A percentile compares a stretch with the other conserved stretches of the same genome.
These are phyloP conservation scores for Lithophane socia DNA, from an alignment of 2,888 invertebrate genomes.

Conservation along the genomic window DNA sequence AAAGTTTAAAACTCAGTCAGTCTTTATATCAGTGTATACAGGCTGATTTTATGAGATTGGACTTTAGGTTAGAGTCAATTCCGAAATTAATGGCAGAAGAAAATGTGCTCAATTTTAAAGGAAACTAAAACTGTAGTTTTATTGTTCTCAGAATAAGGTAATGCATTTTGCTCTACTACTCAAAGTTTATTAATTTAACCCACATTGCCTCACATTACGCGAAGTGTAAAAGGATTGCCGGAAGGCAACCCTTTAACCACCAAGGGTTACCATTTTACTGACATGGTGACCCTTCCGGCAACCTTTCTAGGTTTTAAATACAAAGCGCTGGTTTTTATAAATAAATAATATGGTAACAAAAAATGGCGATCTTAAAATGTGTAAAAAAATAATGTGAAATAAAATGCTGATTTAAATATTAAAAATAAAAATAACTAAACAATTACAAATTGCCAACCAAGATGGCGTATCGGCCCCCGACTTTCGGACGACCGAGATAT, in stretches of 20 bases:
- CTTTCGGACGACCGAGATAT: not conserved
- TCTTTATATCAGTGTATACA: not conserved
- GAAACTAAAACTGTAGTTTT: not conserved
- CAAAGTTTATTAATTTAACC: not conserved
- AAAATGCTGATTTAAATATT: not conserved
- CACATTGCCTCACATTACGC: not conserved
- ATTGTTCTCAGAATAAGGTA: not conserved
- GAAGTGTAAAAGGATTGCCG: too few species aligned
- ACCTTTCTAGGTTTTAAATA: not conserved
- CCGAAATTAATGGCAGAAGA: not conserved
- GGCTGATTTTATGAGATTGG: not conserved
- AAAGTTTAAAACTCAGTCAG: not conserved
- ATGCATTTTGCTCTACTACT: not conserved
- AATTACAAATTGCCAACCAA: conserved; percentile 18
- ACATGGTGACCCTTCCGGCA: too few species aligned
- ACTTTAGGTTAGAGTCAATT: not conserved
- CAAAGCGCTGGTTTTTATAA: not conserved
- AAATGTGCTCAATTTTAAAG: not conserved
- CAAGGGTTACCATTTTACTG: too few species aligned
- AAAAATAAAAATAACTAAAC: conserved; percentile 11
- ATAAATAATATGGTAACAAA: not conserved
- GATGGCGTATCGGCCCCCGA: not conserved
- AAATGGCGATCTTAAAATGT: too few species aligned
- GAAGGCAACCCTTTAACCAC: too few species aligned
- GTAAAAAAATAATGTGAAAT: not conserved